Conservation (phyloP, 1,140 invertebrate genomes). For the Drosophila tani region DNA sequence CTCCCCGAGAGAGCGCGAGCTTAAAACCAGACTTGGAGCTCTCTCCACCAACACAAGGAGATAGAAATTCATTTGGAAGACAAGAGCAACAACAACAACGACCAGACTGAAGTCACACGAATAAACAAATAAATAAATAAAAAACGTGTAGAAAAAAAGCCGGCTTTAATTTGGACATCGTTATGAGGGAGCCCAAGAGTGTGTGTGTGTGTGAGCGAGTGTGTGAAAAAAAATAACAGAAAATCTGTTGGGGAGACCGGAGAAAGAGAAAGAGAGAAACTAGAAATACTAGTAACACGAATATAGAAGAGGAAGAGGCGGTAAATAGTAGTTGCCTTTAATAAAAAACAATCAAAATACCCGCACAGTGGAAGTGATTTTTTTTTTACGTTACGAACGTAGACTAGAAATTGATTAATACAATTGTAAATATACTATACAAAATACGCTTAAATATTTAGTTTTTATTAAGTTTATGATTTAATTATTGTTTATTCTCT, state of each 20-base stretch:
- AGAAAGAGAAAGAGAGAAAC: constrained; percentile 53
- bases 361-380: constrained; percentile 26
- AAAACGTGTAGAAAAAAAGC: constrained; percentile 60
- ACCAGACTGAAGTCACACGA: constrained; percentile 39
- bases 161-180: constrained; percentile 71
- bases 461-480: no score
- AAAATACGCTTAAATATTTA: no score
- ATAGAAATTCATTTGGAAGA: constrained; percentile 56
- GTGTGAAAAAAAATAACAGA: constrained; percentile 26
- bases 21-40: constrained; percentile 66
- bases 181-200: constrained; percentile 12
- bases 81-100: constrained; percentile 36
- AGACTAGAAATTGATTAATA: not conserved
- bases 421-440: not conserved
- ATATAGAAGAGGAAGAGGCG: constrained; percentile 17
- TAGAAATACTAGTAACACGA: constrained; percentile 46
- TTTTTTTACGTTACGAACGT: not conserved
- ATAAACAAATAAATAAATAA: constrained; percentile 78
- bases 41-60: constrained; percentile 23
- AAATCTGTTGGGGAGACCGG: constrained; percentile 31
- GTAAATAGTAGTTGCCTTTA: constrained; percentile 39
- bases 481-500: no score
- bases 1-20: constrained; percentile 10
- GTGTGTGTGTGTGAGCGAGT: constrained; percentile 14
- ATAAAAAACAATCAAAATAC: constrained; percentile 44